These are phyloP conservation scores for Balaeniceps rex DNA, from an alignment of 2,113 vertebrate species.

Conservation along the genomic window DNA sequence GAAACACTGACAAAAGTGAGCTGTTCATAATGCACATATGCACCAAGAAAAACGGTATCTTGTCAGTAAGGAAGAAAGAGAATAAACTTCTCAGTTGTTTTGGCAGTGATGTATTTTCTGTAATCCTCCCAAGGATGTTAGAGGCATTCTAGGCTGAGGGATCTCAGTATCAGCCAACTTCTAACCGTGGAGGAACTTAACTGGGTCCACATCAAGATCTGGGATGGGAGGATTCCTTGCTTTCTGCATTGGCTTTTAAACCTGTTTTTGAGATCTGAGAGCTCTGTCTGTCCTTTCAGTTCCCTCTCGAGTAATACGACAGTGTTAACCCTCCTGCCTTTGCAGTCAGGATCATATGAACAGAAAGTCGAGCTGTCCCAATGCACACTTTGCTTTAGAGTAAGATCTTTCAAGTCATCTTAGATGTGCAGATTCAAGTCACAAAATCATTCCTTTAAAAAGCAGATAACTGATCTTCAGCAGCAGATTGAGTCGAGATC, in stretches of 20 bases:
- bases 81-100: background rate
- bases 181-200: background rate
- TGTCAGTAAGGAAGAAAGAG: background rate
- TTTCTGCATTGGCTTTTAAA: background rate
- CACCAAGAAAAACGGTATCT: background rate
- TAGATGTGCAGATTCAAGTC: conserved; percentile 38
- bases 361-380: background rate
- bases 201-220: background rate
- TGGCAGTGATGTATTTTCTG: background rate
- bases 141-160: background rate
- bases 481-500: background rate
- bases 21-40: accelerated
- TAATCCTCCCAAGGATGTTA: background rate
- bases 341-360: background rate
- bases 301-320: background rate
- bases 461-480: conserved; percentile 18
- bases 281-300: background rate
- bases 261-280: conserved; percentile 14
- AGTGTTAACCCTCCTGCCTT: conserved; percentile 4
- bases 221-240: background rate
- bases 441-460: background rate
- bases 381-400: background rate
- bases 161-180: background rate
- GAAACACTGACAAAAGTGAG: background rate
- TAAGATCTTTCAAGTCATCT: background rate